phyloP scores from a whole-genome alignment of 2,797 vertebrate genomes.

The Gallirallus australis region DNA sequence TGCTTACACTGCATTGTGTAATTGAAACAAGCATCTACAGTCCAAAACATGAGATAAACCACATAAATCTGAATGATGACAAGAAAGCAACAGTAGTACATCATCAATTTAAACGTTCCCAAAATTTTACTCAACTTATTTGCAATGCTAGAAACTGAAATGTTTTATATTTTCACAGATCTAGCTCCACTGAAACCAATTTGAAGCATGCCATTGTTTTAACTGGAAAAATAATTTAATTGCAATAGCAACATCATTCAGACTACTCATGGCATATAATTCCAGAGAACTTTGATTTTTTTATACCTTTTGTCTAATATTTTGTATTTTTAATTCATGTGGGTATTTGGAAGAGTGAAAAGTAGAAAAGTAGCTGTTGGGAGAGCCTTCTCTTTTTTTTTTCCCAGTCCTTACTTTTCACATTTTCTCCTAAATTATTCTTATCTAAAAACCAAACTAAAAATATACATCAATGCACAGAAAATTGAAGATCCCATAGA shows the following conservation, averaged over 20 bases:
- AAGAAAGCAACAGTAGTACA: slow-evolving; percentile 11
- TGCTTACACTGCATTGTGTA: not conserved
- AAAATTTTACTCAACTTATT: not conserved
- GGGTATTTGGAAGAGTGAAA: not conserved
- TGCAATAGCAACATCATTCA: not conserved
- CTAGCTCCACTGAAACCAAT: not conserved
- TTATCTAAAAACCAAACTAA: not conserved
- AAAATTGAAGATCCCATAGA: not conserved
- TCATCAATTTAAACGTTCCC: not conserved
- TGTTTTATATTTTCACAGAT: not conserved
- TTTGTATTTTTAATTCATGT: not conserved
- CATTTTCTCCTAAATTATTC: not conserved
- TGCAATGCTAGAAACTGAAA: not conserved
- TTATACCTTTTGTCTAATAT: not conserved
- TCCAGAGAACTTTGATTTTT: not conserved
- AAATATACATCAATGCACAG: not conserved
- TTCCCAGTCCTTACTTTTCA: not conserved
- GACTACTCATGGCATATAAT: not conserved
- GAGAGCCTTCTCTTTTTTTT: not conserved
- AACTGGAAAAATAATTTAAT: not conserved
- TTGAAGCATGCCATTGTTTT: not conserved
- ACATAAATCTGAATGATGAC: slow-evolving; percentile 14
- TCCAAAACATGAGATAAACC: not conserved
- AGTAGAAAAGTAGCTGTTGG: not conserved
- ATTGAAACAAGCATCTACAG: not conserved